Evolutionary conservation across 2,888 invertebrate species (phyloP), one percentile per base, ranked within the genome.

Genomic region (Amphipyra berbera): DNA sequence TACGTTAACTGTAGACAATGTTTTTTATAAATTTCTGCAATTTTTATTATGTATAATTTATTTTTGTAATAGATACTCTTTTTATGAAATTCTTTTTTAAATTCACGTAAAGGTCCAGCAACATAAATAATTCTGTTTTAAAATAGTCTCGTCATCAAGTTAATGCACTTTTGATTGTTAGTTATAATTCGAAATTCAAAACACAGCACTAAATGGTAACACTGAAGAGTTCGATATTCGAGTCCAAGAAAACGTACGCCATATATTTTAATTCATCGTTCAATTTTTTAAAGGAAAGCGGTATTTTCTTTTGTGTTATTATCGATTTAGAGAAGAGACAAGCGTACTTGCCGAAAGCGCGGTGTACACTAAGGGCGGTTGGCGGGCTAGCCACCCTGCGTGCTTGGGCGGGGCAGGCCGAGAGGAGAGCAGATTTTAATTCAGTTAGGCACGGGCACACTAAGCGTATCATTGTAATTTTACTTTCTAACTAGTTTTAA

Each of bases 341-440:
- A 75, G 82, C 75, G 82, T 68, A 38, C 77, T 64, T 66, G 61
- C 62, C 53, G 69, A 70, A 53, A 70, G 78, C 78, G 78, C 81
- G 79, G 66, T 54, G 65, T 67, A 68, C 56, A 89, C 90, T 89
- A 79, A 85, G 78, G 86, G 83, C 77, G 83, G 83, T 62, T 61
- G 70, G 66, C 74, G 73, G 71, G 66, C 21, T 21, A 21, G 3
- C 74, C 74, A 71, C 77, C 79, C 77, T 77, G 70, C 75, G 75
- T 65, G 61, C 69, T 71, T 68, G 87, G 85, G 88, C 83, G 86
- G 86, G 86, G 85, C 82, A 66, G 69, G 60, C 64, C 58, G 59
- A 74, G 72, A 75, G 73, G 60, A 74, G 49, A 76, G 80, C 76
- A 77, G 75, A 78, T 77, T 84, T 82, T 91, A 93, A 93, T 93